phyloP scores from a whole-genome alignment of 2,113 vertebrate species.

The Micromys minutus region DNA sequence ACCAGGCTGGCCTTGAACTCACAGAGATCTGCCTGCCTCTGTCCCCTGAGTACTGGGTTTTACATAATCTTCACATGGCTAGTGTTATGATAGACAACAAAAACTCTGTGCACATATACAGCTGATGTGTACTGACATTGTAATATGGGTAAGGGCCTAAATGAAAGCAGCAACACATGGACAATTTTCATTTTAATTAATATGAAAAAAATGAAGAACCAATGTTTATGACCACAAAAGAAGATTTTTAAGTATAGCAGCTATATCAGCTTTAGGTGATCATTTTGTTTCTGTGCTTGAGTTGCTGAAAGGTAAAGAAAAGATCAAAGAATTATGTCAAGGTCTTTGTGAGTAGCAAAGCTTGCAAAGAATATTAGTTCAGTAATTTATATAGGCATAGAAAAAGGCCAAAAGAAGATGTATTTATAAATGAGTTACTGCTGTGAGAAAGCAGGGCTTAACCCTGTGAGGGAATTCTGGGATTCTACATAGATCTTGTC shows the following conservation, averaged over 20 bases:
- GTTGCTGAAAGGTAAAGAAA: neutral
- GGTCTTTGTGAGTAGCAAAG: neutral
- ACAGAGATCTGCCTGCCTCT: neutral
- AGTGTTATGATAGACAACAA: neutral
- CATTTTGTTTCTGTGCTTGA: neutral
- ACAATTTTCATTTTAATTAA: conserved; percentile 14
- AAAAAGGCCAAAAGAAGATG: neutral
- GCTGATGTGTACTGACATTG: neutral
- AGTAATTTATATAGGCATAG: neutral
- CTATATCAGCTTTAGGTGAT: neutral
- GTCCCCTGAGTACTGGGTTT: neutral
- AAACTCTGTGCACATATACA: neutral
- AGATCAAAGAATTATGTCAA: neutral
- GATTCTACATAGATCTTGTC: neutral
- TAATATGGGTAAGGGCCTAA: neutral
- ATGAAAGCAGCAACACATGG: conserved; percentile 28
- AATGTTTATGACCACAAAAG: neutral
- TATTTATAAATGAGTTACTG: neutral
- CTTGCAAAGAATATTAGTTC: neutral
- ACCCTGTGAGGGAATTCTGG: neutral
- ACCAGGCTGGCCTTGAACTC: neutral
- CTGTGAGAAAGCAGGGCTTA: neutral
- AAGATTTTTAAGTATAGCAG: neutral
- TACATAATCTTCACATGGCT: neutral
- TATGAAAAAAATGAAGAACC: neutral